Evolutionary conservation across 2,888 invertebrate species (phyloP).

Genomic region (Trachelus iudaicus): DNA sequence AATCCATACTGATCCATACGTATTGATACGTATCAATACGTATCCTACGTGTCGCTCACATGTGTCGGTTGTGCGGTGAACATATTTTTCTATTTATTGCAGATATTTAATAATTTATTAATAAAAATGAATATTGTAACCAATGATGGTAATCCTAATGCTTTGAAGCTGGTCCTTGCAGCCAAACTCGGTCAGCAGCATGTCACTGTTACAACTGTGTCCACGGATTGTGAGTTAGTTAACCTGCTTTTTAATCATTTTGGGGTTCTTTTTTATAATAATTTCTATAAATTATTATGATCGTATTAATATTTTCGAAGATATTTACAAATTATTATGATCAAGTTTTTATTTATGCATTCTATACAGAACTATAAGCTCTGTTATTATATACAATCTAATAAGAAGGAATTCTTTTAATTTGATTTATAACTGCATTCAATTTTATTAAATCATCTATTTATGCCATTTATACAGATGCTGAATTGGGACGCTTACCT

Average conservation of each 20-base stretch:
- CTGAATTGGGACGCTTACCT: slow-evolving; percentile 72
- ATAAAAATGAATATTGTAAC: slow-evolving; percentile 77
- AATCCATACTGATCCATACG: no score
- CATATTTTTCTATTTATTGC: slow-evolving; percentile 56
- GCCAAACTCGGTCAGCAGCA: slow-evolving; percentile 72
- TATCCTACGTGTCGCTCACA: slow-evolving; percentile 44
- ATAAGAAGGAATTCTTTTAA: neutral
- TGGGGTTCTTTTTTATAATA: slow-evolving; percentile 1
- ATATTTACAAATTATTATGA: no score
- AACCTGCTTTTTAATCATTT: slow-evolving; percentile 21
- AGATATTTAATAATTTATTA: slow-evolving; percentile 54
- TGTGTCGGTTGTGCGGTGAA: slow-evolving; percentile 51
- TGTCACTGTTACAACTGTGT: slow-evolving; percentile 70
- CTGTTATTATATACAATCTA: neutral
- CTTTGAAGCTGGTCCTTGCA: slow-evolving; percentile 79
- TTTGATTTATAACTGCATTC: neutral
- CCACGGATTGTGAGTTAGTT: slow-evolving; percentile 71
- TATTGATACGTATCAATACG: no score
- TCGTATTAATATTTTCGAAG: no score
- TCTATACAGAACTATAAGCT: neutral
- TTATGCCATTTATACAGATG: slow-evolving; percentile 59
- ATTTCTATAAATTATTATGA: neutral
- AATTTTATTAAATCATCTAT: neutral
- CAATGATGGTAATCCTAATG: slow-evolving; percentile 82
- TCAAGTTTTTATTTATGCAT: neutral